phyloP scores from a whole-genome alignment of 1,140 invertebrate species.

The Ridgeia piscesae region DNA sequence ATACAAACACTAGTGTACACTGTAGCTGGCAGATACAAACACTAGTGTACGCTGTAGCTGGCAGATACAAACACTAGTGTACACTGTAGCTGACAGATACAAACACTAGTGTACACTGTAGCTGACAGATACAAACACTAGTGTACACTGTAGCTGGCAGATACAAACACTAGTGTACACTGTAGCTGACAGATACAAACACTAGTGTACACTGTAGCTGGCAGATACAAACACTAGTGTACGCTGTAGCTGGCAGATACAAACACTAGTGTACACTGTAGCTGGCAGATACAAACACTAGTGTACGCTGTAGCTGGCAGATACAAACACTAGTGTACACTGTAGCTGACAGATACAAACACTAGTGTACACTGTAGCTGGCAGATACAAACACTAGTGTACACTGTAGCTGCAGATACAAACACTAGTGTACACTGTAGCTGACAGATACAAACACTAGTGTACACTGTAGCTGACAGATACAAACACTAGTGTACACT shows the following conservation, averaged over 20 bases:
- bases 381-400: no score
- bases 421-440: neutral
- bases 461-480: neutral
- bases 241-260: no score
- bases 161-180: no score
- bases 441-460: neutral
- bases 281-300: neutral
- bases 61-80: no score
- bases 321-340: no score
- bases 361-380: neutral
- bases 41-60: neutral
- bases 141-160: neutral
- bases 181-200: neutral
- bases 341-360: neutral
- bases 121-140: neutral
- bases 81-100: no score
- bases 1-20: no score
- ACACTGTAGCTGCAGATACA: no score
- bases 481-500: neutral
- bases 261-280: neutral
- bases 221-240: no score
- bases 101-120: neutral
- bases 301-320: neutral
- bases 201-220: neutral
- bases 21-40: neutral